Percentiles rank a stretch among this genome's conserved stretches.
phyloP scores from a whole-genome alignment of 2,113 vertebrate species.

The Cyanoramphus novaezelandiae region DNA sequence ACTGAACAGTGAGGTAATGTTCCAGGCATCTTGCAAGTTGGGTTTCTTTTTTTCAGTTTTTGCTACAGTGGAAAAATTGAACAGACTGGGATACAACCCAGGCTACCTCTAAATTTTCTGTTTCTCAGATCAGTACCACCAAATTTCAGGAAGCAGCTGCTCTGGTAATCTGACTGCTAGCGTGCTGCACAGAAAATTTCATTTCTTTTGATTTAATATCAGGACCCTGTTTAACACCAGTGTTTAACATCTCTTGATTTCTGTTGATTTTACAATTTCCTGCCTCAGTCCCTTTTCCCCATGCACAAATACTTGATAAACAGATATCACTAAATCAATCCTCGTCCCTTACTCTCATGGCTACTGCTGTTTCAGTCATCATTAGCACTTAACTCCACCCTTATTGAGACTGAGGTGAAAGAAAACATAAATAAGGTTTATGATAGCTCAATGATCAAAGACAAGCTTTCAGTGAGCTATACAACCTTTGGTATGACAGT shows the following conservation, averaged over 20 bases:
- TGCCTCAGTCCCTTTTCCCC: not conserved
- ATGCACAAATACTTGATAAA: not conserved
- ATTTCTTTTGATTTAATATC: not conserved
- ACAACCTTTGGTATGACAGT: not conserved
- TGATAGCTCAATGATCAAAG: not conserved
- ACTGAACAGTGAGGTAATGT: not conserved
- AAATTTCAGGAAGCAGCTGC: not conserved
- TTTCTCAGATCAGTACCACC: not conserved
- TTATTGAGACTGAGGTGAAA: not conserved
- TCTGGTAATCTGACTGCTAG: not conserved
- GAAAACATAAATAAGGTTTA: constrained; percentile 14
- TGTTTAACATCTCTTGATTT: not conserved
- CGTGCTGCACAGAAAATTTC: not conserved
- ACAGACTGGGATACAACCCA: not conserved
- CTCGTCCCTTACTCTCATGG: not conserved
- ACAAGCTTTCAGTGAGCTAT: not conserved
- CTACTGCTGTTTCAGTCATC: not conserved
- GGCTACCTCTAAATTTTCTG: not conserved
- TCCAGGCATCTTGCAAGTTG: not conserved
- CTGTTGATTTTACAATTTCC: not conserved
- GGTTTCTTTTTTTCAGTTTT: not conserved
- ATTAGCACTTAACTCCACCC: not conserved
- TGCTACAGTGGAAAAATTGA: not conserved
- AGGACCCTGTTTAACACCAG: not conserved
- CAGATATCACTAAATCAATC: not conserved